Evolutionary conservation across 2,113 vertebrate species (phyloP), one percentile per base, ranked within the genome.

Genomic region (Hemibagrus wyckioides): DNA sequence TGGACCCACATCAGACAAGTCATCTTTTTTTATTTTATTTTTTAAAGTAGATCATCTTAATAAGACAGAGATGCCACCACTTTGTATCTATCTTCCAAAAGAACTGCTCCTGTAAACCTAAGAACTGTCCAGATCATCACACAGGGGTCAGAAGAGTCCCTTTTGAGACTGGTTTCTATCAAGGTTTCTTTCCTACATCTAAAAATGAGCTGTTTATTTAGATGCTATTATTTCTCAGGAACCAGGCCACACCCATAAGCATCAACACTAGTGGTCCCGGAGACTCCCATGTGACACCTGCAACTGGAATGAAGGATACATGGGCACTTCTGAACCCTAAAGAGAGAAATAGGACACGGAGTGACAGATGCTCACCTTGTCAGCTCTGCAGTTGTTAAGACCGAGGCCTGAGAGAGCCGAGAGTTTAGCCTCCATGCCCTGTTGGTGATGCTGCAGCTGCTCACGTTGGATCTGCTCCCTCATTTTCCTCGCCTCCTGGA

Each of bases 401-500:
- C 96, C 97, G 93, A 98, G 94, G 89, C 95, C 96, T 90, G 94
- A 97, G 90, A 99, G 96, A 91, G 97, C 96, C 25, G 97, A 94
- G 86, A 99, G 94, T 92, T 99, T 99, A 76, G 96, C 97, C 77
- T 99, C 98, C 90, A 99, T 95, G 84, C 96, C 94, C 88, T 98
- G 97, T 0, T 97, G 97, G 93, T 98, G 97, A 89, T 97, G 96
- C 89, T 97, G 96, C 88, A 97, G 94, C 91, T 97, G 97, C 93
- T 98, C 97, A 80, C 97, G 91, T 93, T 98, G 97, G 93, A 99
- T 98, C 94, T 99, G 98, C 93, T 99, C 98, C 94, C 98, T 95
- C 98, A 99, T 99, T 93, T 99, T 99, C 88, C 98, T 96, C 85
- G 98, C 98, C 92, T 99, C 98, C 92, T 99, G 98, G 92, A 99